These are phyloP conservation scores for Vannuccia rotundouncinata DNA, from an alignment of 2,888 invertebrate genomes.

Conservation along the genomic window DNA sequence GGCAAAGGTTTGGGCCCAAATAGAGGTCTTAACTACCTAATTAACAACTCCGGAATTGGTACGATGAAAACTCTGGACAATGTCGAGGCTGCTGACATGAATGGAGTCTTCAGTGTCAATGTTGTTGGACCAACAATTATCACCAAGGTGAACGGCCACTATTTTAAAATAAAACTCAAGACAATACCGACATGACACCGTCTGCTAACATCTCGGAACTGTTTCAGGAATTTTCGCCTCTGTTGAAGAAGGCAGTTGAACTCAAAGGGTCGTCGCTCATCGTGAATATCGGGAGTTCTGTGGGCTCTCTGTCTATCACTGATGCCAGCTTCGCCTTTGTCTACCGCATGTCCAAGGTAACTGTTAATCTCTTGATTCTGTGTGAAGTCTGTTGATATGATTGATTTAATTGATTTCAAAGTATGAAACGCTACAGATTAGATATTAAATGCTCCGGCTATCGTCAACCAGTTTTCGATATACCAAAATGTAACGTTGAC, in stretches of 20 bases:
- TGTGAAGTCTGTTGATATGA: too few relatives aligned
- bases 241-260: not conserved
- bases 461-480: too few relatives aligned
- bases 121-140: not conserved
- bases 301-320: not conserved
- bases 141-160: not conserved
- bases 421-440: too few relatives aligned
- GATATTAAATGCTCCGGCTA: too few relatives aligned
- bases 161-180: not conserved
- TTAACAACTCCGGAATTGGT: slow-evolving; percentile 16
- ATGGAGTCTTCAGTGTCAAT: not conserved
- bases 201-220: too few relatives aligned
- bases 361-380: too few relatives aligned
- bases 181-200: too few relatives aligned
- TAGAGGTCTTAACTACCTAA: slow-evolving; percentile 20
- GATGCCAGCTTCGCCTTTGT: not conserved
- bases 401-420: too few relatives aligned
- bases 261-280: not conserved
- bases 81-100: not conserved
- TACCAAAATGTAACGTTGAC: too few relatives aligned
- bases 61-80: not conserved
- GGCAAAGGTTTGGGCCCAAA: not conserved
- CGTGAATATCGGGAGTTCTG: not conserved
- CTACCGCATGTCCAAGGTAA: slow-evolving; percentile 9
- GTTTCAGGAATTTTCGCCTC: not conserved